Percentiles rank a stretch among this genome's conserved stretches.
phyloP scores from a whole-genome alignment of 1,140 invertebrate genomes.

The Littorina saxatilis region DNA sequence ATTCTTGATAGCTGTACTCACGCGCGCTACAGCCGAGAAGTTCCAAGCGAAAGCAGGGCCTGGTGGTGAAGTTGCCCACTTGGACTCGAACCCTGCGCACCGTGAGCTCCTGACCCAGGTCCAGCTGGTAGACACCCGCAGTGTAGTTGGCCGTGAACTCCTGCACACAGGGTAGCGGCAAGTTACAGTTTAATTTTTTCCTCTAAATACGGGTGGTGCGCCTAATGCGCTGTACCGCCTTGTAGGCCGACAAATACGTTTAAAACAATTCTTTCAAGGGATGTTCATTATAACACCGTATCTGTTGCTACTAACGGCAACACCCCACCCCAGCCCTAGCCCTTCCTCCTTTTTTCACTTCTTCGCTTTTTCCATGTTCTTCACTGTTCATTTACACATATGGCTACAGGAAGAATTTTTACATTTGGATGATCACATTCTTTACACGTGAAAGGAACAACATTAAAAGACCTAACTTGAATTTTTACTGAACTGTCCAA shows the following conservation, averaged over 20 bases:
- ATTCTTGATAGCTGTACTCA: conserved; percentile 7
- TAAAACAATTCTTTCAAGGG: not conserved
- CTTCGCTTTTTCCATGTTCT: too few relatives aligned
- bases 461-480: too few relatives aligned
- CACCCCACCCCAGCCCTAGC: not conserved
- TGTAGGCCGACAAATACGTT: not conserved
- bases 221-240: not conserved
- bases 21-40: conserved; percentile 42
- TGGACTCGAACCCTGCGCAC: conserved; percentile 49
- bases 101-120: not conserved
- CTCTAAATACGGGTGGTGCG: not conserved
- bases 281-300: not conserved
- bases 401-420: too few relatives aligned
- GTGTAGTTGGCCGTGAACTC: conserved; percentile 43
- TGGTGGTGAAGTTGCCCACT: conserved; percentile 42
- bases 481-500: too few relatives aligned
- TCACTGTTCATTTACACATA: too few relatives aligned
- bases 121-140: conserved; percentile 22
- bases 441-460: too few relatives aligned
- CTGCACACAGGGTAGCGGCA: too few relatives aligned
- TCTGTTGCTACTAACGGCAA: not conserved
- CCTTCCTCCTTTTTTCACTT: too few relatives aligned
- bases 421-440: too few relatives aligned
- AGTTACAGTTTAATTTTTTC: not conserved
- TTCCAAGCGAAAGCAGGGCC: conserved; percentile 54